Evolutionary conservation across 2,113 vertebrate species (phyloP), one percentile per base, ranked within the genome.

Genomic region (Coracopsis vasa): DNA sequence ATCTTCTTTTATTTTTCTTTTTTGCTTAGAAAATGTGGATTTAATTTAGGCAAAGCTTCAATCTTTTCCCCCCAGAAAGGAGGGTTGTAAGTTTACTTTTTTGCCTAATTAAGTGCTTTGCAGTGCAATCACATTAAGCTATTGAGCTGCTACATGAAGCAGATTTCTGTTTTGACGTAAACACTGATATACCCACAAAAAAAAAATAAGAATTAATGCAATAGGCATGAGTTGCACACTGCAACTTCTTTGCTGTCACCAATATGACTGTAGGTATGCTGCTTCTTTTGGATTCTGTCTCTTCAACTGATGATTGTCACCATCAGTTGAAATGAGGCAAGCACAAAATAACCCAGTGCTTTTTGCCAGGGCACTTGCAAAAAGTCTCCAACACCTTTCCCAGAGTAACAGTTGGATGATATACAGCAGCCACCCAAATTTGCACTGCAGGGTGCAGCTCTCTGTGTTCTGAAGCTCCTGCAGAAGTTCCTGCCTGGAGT

Each of bases 1-100:
- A 10, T 54, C 10, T 73, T 85, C 7, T 37, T 74, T 61, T 62
- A 16, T 39, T 47, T 56, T 87, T 85, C 17, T 20, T 53, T 90
- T 88, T 50, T 73, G 17, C 20, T 94, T 88, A 42, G 58, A 83
- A 86, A 88, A 77, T 28, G 5, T 39, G 31, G 19, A 11, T 33
- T 88, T 80, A 19, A 73, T 91, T 95, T 78, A 73, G 28, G 58
- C 67, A 93, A 48, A 75, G 56, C 35, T 90, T 93, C 53, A 64
- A 23, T 69, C 18, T 78, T 86, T 87, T 64, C 62, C 88, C 48
- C 7, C 3, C 13, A 71, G 58, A 87, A 92, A 80, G 42, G n/a
- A 88, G 37, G 13, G 33, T 13, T 86, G 82, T 24, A 70, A 81
- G 42, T 80, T 88, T 60, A 33, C 2, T 16, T 77, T 51, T 88